These are phyloP conservation scores for Gerris buenoi DNA, from an alignment of 1,140 invertebrate genomes.

Conservation along the genomic window DNA sequence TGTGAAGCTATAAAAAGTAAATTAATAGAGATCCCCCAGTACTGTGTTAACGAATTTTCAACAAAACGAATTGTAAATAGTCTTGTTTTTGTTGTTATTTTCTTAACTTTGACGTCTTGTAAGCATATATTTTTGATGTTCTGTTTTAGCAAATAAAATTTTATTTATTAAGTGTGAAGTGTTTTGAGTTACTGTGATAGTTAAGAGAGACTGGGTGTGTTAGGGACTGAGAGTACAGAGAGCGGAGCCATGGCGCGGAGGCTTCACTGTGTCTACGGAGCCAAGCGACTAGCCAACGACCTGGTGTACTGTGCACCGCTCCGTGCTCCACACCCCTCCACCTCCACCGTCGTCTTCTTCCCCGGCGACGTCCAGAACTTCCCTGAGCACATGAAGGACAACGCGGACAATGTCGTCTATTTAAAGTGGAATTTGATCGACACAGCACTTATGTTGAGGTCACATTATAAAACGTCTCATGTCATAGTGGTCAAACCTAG, in stretches of 20 bases:
- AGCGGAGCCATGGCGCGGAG: background rate
- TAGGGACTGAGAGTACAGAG: no score
- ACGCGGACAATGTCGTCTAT: background rate
- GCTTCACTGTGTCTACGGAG: background rate
- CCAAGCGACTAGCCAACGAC: background rate
- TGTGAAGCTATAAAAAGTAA: no score
- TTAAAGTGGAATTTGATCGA: background rate
- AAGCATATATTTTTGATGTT: background rate
- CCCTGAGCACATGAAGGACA: background rate
- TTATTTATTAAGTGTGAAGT: background rate
- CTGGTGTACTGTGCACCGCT: background rate
- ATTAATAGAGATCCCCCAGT: no score
- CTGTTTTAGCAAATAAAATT: background rate
- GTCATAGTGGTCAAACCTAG: background rate
- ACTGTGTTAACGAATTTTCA: no score
- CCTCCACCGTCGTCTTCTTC: background rate
- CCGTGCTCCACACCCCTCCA: background rate
- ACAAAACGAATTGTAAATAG: no score
- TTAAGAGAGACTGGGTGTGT: background rate
- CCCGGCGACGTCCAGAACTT: background rate
- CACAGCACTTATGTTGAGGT: background rate
- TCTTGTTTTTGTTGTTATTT: background rate
- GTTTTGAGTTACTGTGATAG: background rate
- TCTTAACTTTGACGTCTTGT: background rate
- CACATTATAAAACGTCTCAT: background rate